Base-by-base conservation (phyloP, 2,888 invertebrate species). In the Nezara viridula region DNA sequence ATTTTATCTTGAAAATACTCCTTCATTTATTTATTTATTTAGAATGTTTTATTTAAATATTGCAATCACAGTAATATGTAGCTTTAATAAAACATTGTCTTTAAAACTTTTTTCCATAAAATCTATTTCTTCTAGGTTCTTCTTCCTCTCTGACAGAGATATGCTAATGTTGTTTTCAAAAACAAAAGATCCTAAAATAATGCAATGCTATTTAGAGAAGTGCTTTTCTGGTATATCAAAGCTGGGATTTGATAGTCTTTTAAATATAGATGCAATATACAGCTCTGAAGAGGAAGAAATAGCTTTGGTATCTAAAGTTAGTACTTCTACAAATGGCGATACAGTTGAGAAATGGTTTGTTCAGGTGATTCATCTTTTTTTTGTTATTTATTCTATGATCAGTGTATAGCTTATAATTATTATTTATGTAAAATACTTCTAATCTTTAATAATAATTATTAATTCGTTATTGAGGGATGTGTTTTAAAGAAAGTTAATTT, bases 81-180 rank as follows among this genome's bases (percentile, higher is more conserved):
- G n/a, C n/a, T n/a, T n/a, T n/a, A n/a, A n/a, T n/a, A n/a, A n/a
- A n/a, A n/a, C n/a, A n/a, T n/a, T n/a, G n/a, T n/a, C n/a, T n/a
- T n/a, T n/a, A n/a, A n/a, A n/a, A n/a, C 44, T 44, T 7, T 44
- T 44, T 44, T 10, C 10, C 44, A 5, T 44, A 44, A 44, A 5
- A 44, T 44, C 44, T 44, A 7, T 10, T 44, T 44, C 88, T 91
- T 89, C 92, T 93, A 94, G 98, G 92, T 97, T 98, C 92, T 98
- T 98, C 94, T 98, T 98, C 92, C 94, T 98, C 90, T 98, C 98
- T 12, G 98, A 98, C 92, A 97, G 97, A 92, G 98, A 98, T 93
- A 96, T 98, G 95, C 93, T 98, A 91, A 97, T 98, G 93, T 97
- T 98, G 91, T 94, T 98, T 90, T 97, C 97, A 0, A 97, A 98